Conservation (phyloP, 2,113 vertebrate genomes). For the Rissa tridactyla region DNA sequence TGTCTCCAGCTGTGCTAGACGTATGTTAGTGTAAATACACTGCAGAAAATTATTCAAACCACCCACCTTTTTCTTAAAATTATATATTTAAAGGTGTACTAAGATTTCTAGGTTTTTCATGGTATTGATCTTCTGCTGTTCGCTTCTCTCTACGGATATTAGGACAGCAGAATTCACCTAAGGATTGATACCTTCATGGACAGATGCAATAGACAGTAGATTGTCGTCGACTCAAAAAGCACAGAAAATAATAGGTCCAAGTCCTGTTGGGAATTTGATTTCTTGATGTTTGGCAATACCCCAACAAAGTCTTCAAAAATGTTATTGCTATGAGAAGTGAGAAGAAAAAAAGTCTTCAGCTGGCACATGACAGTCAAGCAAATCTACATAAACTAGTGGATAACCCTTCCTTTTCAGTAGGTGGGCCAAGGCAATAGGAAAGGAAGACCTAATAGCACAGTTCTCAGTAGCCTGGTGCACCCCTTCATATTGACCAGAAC, state of each 20-base stretch:
- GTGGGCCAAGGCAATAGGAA: not conserved
- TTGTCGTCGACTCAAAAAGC: not conserved
- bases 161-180: not conserved
- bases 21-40: not conserved
- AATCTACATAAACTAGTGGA: not conserved
- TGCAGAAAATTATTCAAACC: not conserved
- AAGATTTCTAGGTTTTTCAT: not conserved
- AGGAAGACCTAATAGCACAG: not conserved
- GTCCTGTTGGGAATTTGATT: not conserved
- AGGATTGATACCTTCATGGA: not conserved
- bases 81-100: not conserved
- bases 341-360: not conserved
- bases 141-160: not conserved
- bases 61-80: not conserved
- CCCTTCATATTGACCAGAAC: not conserved
- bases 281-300: not conserved
- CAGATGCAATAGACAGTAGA: not conserved
- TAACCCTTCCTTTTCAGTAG: not conserved
- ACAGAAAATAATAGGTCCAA: not conserved
- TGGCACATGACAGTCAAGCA: rapidly evolving
- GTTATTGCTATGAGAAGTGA: not conserved
- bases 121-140: not conserved
- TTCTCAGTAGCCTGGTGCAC: not conserved
- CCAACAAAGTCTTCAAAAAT: not conserved
- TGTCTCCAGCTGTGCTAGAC: not conserved